Base-by-base conservation (phyloP, 2,888 invertebrate genomes). In the Himalopsyche anomala region DNA sequence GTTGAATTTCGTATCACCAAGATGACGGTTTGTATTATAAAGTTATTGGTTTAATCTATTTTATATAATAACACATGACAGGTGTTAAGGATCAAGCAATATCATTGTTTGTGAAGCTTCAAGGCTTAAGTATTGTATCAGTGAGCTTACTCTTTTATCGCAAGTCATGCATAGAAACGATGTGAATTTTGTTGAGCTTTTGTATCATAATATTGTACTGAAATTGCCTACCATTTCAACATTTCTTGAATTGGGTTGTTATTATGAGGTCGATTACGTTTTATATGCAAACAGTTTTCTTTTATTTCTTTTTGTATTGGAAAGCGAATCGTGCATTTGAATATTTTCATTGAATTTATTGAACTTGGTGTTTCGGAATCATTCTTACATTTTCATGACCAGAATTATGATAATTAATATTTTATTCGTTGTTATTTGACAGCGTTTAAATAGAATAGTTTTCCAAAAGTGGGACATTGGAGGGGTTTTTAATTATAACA, bases 91-190 rank as follows among this genome's bases (percentile, higher is more conserved):
- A 15, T 51, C 51, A 51, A 12, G 15, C 15, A 51, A 15, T 51
- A 3, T 51, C 15, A 15, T 51, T 51, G 51, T 15, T 51, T 51
- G 5, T 51, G 51, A 51, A 51, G 15, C 15, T 51, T 51, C 15
- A 2, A 15, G 51, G 15, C 51, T 15, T 51, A 19, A 62, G 19
- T 62, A 5, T 51, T 62, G 19, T 62, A 28, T 62, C 62, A 19
- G 62, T 28, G 8, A 19, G n/a, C 0, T 62, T 62, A 19, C 28
- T 62, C 8, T 19, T 19, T 62, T 62, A 28, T 28, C n/a, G 28
- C 19, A 62, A 62, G 45, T 83, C 83, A 83, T 83, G 83, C 83
- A 83, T 83, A 69, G 74, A 83, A 83, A 83, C 83, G 83, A 83
- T 74, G 45, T 28, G 83, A 83, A 83, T 83, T 83, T 83, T 36